Percentiles rank a stretch among this genome's conserved stretches.
Evolutionary conservation across 2,888 invertebrate genomes (phyloP).

Genomic region (Drosophila quasianomalipes): DNA sequence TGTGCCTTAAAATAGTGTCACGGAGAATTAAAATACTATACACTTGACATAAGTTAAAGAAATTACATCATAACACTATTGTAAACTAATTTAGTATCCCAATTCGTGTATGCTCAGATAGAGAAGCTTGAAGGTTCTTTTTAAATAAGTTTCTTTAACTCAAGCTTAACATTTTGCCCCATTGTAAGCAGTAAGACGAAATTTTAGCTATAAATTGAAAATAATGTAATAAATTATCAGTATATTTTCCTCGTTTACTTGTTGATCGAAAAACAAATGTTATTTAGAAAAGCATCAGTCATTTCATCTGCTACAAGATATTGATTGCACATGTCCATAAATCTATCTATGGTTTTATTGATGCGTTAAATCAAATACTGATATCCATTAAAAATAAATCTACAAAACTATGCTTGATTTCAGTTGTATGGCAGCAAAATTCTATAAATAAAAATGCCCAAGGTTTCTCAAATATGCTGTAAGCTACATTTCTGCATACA

Average conservation of each 20-base stretch:
- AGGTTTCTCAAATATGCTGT: neutral
- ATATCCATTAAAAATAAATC: neutral
- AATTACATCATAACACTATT: neutral
- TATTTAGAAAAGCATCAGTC: neutral
- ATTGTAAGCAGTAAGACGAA: neutral
- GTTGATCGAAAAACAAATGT: neutral
- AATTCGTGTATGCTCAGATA: no score
- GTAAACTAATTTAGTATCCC: neutral
- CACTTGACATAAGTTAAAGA: neutral
- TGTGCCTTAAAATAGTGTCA: neutral
- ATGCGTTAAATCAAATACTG: neutral
- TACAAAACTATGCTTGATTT: neutral
- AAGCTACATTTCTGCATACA: neutral
- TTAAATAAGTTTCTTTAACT: neutral
- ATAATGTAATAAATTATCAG: neutral
- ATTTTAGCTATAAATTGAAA: neutral
- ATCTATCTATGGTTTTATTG: neutral
- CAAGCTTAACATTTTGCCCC: neutral
- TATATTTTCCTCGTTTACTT: neutral
- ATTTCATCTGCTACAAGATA: neutral
- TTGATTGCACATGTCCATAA: neutral
- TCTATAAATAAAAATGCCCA: neutral
- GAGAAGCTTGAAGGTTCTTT: neutral
- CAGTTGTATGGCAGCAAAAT: neutral
- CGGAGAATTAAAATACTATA: neutral